A percentile compares a stretch with the other conserved stretches of the same genome.
phyloP scores from a whole-genome alignment of 1,140 invertebrate species.

The Ostrea denselamellosa region DNA sequence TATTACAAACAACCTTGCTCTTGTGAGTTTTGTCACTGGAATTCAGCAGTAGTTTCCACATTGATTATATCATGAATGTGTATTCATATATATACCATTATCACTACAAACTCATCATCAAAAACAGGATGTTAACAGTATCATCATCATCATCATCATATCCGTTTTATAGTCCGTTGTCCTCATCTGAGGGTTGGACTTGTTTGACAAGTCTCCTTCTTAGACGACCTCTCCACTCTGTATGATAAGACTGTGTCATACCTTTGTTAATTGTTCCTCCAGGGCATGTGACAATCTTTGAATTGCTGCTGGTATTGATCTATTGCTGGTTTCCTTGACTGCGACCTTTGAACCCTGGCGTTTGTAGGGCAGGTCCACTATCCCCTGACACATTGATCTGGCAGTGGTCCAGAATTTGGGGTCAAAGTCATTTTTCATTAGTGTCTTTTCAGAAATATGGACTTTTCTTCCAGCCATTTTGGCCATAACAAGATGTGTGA shows the following conservation, averaged over 20 bases:
- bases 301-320: slow-evolving; percentile 3
- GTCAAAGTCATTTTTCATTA: slow-evolving; percentile 25
- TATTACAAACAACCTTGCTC: no score
- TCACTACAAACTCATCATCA: no score
- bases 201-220: no score
- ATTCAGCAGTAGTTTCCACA: no score
- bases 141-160: no score
- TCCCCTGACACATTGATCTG: slow-evolving; percentile 68
- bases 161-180: no score
- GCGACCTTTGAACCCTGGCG: background rate
- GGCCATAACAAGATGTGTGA: slow-evolving; percentile 73
- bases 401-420: slow-evolving; percentile 51
- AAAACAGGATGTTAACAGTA: no score
- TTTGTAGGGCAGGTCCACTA: slow-evolving; percentile 62
- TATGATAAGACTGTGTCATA: background rate
- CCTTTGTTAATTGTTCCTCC: background rate
- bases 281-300: background rate
- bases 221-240: no score
- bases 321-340: background rate
- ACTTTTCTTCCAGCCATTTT: slow-evolving; percentile 58
- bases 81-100: no score
- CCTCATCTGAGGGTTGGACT: no score
- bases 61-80: no score
- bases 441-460: slow-evolving; percentile 28
- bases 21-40: no score